These are phyloP conservation scores for Vulpes ferrilata DNA, from an alignment of 2,113 vertebrate genomes.

Conservation along the genomic window DNA sequence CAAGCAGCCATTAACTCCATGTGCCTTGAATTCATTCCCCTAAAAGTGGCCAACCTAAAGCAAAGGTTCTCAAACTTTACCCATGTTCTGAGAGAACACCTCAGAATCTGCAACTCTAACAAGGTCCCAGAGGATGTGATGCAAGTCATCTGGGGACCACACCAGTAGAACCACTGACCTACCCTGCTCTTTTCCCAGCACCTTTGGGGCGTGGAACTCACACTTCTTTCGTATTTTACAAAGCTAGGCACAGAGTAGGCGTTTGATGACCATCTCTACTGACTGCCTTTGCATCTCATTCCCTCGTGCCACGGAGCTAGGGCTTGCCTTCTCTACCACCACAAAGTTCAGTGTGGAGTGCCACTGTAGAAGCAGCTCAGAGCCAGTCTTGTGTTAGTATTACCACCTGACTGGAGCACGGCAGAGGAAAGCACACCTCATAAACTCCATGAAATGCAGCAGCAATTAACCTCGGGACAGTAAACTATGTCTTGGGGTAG, in stretches of 20 bases:
- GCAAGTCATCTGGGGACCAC: background rate
- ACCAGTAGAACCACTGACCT: background rate
- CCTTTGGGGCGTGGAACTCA: background rate
- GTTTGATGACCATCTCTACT: background rate
- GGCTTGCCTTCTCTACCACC: background rate
- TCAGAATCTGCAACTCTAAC: background rate
- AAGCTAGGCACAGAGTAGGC: background rate
- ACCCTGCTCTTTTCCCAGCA: background rate
- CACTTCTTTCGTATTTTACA: background rate
- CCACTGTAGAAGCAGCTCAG: background rate
- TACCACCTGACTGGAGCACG: background rate
- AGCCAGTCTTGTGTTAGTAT: background rate
- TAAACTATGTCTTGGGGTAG: conserved; percentile 11
- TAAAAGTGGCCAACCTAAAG: conserved; percentile 6
- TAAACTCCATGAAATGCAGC: conserved; percentile 7
- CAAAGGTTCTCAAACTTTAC: background rate
- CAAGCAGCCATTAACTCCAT: background rate
- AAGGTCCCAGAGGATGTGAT: background rate
- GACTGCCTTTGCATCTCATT: background rate
- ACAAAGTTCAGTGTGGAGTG: background rate
- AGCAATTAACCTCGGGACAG: conserved; percentile 31
- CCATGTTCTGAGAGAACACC: background rate
- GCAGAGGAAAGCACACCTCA: conserved; percentile 17
- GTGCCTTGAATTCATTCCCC: background rate
- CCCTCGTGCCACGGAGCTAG: background rate